Evolutionary conservation across 2,888 invertebrate species (phyloP).

Genomic region (Helicoverpa assulta): DNA sequence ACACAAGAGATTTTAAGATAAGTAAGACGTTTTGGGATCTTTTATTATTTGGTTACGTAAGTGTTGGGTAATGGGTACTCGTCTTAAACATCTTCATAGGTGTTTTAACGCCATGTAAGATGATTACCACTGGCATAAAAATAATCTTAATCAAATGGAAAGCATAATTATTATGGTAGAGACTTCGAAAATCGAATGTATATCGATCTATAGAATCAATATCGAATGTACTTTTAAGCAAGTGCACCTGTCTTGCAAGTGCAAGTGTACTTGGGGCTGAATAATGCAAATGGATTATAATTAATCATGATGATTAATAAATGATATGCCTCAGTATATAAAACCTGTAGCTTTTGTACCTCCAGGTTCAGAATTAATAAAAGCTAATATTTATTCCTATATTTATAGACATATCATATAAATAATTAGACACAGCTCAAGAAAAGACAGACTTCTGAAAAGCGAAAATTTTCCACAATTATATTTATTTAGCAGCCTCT

Average conservation of each 20-base stretch:
- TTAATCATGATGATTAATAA: too few species aligned
- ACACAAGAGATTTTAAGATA: slow-evolving; percentile 67
- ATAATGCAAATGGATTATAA: too few species aligned
- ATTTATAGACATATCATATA: not conserved
- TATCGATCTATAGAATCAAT: too few species aligned
- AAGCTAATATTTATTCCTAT: not conserved
- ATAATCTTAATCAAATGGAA: too few species aligned
- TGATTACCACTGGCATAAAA: too few species aligned
- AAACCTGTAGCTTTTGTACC: too few species aligned
- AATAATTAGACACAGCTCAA: not conserved
- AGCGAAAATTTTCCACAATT: not conserved
- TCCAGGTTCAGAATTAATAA: not conserved
- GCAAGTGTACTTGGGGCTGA: too few species aligned
- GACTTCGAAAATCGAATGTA: too few species aligned
- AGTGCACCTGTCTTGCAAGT: too few species aligned
- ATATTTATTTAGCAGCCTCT: not conserved
- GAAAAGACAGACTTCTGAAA: not conserved
- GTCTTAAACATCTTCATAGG: slow-evolving; percentile 42
- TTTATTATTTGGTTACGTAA: slow-evolving; percentile 51
- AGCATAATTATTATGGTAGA: too few species aligned
- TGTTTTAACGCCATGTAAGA: slow-evolving; percentile 1
- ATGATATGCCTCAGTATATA: too few species aligned
- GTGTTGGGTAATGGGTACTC: slow-evolving; percentile 36
- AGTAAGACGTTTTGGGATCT: slow-evolving; percentile 62
- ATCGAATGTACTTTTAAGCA: too few species aligned